Evolutionary conservation across 2,797 vertebrate genomes (phyloP).

Genomic region (Muscicapa striata): DNA sequence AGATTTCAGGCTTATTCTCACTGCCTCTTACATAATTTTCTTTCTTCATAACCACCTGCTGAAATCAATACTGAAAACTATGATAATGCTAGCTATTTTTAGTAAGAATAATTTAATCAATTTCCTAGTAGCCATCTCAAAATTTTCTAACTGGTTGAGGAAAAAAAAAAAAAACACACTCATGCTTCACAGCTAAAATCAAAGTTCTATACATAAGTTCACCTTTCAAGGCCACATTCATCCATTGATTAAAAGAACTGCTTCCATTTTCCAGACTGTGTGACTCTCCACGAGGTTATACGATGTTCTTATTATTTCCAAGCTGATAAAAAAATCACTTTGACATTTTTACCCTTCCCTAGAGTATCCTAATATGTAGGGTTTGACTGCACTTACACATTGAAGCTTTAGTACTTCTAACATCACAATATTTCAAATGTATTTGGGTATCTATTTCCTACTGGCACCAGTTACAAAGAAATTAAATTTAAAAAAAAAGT

Average conservation of each 20-base stretch:
- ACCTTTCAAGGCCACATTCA: not conserved
- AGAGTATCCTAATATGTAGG: not conserved
- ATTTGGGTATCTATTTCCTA: not conserved
- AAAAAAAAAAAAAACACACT: not conserved
- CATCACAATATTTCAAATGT: not conserved
- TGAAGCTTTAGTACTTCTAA: not conserved
- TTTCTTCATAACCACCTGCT: not conserved
- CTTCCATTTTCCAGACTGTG: not conserved
- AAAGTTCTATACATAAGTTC: not conserved
- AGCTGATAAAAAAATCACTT: not conserved
- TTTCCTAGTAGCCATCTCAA: not conserved
- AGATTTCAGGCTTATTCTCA: not conserved
- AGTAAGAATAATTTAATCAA: not conserved
- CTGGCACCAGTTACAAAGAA: not conserved
- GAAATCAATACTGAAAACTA: constrained; percentile 10
- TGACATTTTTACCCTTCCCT: not conserved
- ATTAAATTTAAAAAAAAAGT: not conserved
- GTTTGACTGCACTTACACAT: not conserved
- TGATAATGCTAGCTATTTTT: not conserved
- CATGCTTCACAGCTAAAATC: not conserved
- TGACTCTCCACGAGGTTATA: not conserved
- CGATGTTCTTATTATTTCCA: not conserved
- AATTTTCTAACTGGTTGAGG: not conserved
- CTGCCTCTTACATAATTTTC: not conserved
- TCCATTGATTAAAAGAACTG: not conserved